These are phyloP conservation scores for Machimus rusticus DNA, from an alignment of 2,888 invertebrate species.

Conservation along the genomic window DNA sequence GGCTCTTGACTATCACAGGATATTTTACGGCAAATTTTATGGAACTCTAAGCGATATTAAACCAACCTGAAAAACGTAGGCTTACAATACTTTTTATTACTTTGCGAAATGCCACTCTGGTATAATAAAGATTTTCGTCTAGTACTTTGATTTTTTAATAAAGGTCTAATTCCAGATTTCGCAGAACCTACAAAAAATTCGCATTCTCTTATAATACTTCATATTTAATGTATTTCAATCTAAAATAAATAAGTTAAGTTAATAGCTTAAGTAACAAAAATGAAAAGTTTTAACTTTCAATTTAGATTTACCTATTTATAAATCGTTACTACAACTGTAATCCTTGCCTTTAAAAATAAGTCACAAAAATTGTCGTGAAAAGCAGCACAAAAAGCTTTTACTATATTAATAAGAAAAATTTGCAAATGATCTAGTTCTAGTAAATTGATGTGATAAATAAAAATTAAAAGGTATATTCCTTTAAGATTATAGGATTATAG, in stretches of 20 bases:
- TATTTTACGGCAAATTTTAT: neutral
- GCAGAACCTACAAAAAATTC: neutral
- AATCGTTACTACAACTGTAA: no score
- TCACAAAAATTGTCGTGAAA: no score
- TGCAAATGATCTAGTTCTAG: no score
- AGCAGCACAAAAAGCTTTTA: no score
- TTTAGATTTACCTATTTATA: no score
- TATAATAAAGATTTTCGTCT: neutral
- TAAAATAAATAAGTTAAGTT: neutral
- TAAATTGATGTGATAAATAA: no score
- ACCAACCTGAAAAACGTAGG: neutral
- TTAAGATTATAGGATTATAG: no score
- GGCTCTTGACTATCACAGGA: neutral
- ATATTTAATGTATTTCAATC: neutral
- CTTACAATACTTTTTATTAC: neutral
- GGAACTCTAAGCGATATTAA: neutral
- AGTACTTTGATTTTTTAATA: neutral
- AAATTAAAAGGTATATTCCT: no score
- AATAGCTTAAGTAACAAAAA: no score
- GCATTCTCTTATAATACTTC: neutral
- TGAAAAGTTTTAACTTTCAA: no score
- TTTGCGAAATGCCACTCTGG: neutral
- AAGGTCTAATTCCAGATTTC: neutral
- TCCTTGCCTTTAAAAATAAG: no score
- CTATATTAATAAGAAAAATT: no score